phyloP scores from a whole-genome alignment of 2,888 invertebrate genomes.

The Buathra laborator region DNA sequence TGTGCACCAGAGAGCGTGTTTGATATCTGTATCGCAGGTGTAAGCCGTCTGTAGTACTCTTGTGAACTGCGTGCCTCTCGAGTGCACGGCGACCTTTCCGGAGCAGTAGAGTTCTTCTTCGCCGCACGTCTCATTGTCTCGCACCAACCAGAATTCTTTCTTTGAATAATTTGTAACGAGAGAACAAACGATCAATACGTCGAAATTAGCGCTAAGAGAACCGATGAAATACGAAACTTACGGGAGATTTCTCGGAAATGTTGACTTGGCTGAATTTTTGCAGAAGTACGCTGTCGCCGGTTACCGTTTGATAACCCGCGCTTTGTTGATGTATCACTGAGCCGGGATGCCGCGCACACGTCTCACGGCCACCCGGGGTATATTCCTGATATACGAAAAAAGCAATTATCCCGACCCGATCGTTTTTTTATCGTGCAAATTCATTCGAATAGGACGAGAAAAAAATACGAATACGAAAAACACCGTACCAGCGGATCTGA shows the following conservation, averaged over 20 bases:
- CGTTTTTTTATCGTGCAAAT: not conserved
- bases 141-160: constrained; percentile 84
- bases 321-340: constrained; percentile 86
- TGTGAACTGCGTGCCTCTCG: constrained; percentile 79
- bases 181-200: not conserved
- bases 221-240: constrained; percentile 68
- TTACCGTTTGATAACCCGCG: constrained; percentile 85
- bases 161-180: constrained; percentile 55
- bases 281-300: constrained; percentile 89
- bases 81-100: constrained; percentile 91
- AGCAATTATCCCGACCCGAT: not conserved
- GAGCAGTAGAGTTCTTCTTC: constrained; percentile 96
- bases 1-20: constrained; percentile 92
- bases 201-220: no score
- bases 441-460: not conserved
- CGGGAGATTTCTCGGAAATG: constrained; percentile 87
- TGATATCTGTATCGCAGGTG: constrained; percentile 93
- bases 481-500: constrained; percentile 93
- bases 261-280: constrained; percentile 92
- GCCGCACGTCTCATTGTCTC: constrained; percentile 86
- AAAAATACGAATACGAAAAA: no score
- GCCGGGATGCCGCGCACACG: constrained; percentile 91
- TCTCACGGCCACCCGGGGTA: constrained; percentile 94
- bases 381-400: constrained; percentile 89
- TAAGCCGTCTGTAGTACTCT: constrained; percentile 87